phyloP scores from a whole-genome alignment of 2,113 vertebrate species.

The Heterocephalus glaber region DNA sequence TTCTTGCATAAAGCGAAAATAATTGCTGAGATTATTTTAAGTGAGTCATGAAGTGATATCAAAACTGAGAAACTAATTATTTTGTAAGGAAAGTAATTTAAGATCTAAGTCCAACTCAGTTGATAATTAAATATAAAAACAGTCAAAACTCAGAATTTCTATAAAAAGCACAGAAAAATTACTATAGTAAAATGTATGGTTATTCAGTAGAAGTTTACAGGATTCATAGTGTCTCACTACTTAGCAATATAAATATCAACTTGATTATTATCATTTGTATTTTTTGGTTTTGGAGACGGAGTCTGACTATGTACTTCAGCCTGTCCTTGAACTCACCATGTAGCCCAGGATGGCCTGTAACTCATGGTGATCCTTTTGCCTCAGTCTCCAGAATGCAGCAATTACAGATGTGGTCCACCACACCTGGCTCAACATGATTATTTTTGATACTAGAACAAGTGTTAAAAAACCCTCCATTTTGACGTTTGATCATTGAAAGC shows the following conservation, averaged over 20 bases:
- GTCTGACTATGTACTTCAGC: background rate
- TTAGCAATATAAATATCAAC: background rate
- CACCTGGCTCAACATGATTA: background rate
- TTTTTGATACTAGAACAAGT: background rate
- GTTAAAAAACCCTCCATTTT: background rate
- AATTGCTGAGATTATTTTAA: background rate
- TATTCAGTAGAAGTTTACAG: background rate
- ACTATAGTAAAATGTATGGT: background rate
- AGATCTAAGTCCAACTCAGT: background rate
- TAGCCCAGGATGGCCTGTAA: background rate
- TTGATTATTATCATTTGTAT: background rate
- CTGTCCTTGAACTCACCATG: background rate
- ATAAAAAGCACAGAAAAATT: background rate
- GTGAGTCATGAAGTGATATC: background rate
- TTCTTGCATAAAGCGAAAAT: background rate
- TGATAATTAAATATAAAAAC: background rate
- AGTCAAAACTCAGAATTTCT: slow-evolving; percentile 12
- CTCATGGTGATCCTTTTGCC: background rate
- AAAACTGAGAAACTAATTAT: background rate
- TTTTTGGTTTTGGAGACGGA: background rate
- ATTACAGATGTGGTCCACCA: background rate
- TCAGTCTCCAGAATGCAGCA: background rate
- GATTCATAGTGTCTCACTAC: background rate
- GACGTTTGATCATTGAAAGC: background rate
- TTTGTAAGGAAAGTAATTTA: background rate